Evolutionary conservation across 2,888 invertebrate genomes (phyloP).

Genomic region (Sepiola atlantica): DNA sequence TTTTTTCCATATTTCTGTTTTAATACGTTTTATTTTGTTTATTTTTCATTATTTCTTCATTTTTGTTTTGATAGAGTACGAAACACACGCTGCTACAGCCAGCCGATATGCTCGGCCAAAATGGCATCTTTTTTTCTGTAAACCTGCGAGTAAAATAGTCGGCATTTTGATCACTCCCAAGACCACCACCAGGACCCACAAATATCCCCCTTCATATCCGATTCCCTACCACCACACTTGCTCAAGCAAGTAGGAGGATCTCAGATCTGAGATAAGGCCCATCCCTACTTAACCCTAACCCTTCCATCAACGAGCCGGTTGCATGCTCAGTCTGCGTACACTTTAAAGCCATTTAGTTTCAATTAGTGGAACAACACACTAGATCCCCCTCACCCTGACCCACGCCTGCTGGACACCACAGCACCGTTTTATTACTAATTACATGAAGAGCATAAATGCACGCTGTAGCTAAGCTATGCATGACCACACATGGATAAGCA

Average conservation of each 20-base stretch:
- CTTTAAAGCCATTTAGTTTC: neutral
- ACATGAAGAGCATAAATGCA: neutral
- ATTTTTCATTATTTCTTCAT: too few relatives aligned
- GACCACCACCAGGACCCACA: too few relatives aligned
- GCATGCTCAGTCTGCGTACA: neutral
- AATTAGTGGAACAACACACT: neutral
- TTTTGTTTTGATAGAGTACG: too few relatives aligned
- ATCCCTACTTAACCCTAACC: neutral
- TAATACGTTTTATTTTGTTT: too few relatives aligned
- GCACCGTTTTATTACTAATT: slow-evolving; percentile 2
- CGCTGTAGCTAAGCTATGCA: neutral
- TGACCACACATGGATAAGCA: neutral
- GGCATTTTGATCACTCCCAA: too few relatives aligned
- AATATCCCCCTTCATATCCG: too few relatives aligned
- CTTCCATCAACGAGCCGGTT: neutral
- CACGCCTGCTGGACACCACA: neutral
- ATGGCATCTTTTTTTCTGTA: too few relatives aligned
- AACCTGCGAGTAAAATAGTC: too few relatives aligned
- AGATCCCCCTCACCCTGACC: neutral
- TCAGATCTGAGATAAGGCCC: neutral
- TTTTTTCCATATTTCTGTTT: too few relatives aligned
- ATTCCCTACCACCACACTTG: too few relatives aligned
- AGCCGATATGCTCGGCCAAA: too few relatives aligned
- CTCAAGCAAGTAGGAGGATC: neutral
- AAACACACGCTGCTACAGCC: too few relatives aligned